Conservation (phyloP, 2,888 invertebrate species). For the Dendrolimus pini region DNA sequence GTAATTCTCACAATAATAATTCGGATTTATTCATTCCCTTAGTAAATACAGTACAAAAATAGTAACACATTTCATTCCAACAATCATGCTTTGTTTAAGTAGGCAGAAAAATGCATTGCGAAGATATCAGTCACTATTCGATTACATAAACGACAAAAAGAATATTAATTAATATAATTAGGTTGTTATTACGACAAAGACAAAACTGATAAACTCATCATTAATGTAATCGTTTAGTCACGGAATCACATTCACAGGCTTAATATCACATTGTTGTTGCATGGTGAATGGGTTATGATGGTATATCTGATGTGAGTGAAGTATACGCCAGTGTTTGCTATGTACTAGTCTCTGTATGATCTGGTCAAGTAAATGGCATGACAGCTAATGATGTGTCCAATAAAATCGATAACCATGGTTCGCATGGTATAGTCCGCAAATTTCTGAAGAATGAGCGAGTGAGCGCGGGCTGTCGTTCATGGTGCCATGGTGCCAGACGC, state of each 20-base stretch:
- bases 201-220: slow-evolving; percentile 17
- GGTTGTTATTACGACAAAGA: slow-evolving; percentile 7
- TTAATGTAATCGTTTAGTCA: slow-evolving; percentile 45
- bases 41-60: slow-evolving; percentile 14
- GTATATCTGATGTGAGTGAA: slow-evolving; percentile 70
- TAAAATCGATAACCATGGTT: slow-evolving; percentile 30
- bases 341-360: slow-evolving; percentile 65
- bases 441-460: slow-evolving; percentile 32
- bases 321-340: slow-evolving; percentile 67
- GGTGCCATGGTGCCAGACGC: slow-evolving; percentile 33
- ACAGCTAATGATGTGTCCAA: slow-evolving; percentile 60
- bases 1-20: no score
- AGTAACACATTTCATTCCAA: slow-evolving; percentile 22
- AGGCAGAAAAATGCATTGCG: slow-evolving; percentile 48
- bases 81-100: slow-evolving; percentile 43
- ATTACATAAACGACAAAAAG: slow-evolving; percentile 32
- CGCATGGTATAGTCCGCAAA: slow-evolving; percentile 15
- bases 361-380: slow-evolving; percentile 61
- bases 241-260: slow-evolving; percentile 64
- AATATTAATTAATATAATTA: no score
- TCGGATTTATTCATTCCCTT: slow-evolving; percentile 5
- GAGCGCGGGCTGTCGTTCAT: slow-evolving; percentile 24
- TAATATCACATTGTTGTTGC: slow-evolving; percentile 46
- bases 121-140: slow-evolving; percentile 40
- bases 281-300: slow-evolving; percentile 62